These are phyloP conservation scores for Pyrgus malvae DNA, from an alignment of 2,888 invertebrate species.

Conservation along the genomic window DNA sequence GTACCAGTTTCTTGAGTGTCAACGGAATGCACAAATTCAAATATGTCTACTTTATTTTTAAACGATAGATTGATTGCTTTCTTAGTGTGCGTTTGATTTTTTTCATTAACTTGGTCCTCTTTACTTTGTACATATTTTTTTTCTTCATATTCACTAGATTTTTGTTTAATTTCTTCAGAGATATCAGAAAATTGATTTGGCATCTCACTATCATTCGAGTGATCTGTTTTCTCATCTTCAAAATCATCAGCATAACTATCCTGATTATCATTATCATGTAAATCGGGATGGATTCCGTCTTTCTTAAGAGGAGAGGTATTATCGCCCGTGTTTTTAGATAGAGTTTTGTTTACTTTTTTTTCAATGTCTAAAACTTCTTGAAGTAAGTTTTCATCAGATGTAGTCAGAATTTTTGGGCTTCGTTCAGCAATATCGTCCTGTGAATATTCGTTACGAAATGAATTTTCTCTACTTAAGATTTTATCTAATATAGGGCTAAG, in stretches of 20 bases:
- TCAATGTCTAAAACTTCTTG: conserved; percentile 71
- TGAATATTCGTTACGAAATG: conserved; percentile 51
- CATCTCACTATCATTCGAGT: conserved; percentile 35
- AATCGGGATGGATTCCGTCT: conserved; percentile 29
- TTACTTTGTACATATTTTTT: not conserved
- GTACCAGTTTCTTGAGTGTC: conserved; percentile 70
- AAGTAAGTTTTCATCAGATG: conserved; percentile 72
- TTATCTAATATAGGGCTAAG: conserved; percentile 66
- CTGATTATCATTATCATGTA: conserved; percentile 42
- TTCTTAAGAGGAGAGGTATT: too few species aligned
- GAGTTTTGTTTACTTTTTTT: conserved; percentile 56
- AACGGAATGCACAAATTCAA: conserved; percentile 68
- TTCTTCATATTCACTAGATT: not conserved
- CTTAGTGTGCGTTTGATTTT: conserved; percentile 50
- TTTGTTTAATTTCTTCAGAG: not conserved
- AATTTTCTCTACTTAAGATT: conserved; percentile 67
- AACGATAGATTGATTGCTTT: conserved; percentile 60
- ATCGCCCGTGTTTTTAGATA: conserved; percentile 47
- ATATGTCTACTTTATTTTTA: conserved; percentile 67
- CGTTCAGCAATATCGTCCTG: conserved; percentile 41
- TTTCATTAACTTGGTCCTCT: conserved; percentile 35
- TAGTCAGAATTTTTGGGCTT: conserved; percentile 55
- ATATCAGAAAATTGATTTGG: conserved; percentile 29
- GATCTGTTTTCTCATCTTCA: conserved; percentile 66
- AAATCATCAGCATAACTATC: conserved; percentile 74